These are phyloP conservation scores for Pachymerium ferrugineum DNA, from an alignment of 2,888 invertebrate species.

Conservation along the genomic window DNA sequence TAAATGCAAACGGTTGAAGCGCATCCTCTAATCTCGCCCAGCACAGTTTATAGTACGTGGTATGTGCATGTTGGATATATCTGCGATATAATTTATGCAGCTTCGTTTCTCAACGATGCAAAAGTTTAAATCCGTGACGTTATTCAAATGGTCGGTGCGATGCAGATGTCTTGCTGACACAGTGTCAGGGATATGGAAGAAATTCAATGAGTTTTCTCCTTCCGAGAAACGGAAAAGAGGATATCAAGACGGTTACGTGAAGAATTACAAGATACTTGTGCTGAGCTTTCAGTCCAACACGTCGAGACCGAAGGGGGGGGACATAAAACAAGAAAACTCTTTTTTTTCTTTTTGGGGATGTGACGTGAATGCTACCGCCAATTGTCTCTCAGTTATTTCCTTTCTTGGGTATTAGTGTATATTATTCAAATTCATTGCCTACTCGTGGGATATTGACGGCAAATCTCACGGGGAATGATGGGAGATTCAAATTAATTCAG, in stretches of 20 bases:
- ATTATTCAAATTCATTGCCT: slow-evolving; percentile 25
- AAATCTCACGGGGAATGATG: slow-evolving; percentile 27
- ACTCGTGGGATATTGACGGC: slow-evolving; percentile 27
- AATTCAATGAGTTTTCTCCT: slow-evolving; percentile 22
- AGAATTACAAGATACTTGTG: slow-evolving; percentile 21
- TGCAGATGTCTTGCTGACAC: slow-evolving; percentile 27
- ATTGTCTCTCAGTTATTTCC: slow-evolving; percentile 11
- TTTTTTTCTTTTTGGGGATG: not conserved
- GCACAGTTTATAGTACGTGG: slow-evolving; percentile 20
- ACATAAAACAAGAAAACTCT: slow-evolving; percentile 10
- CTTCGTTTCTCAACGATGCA: slow-evolving; percentile 3
- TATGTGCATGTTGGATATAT: slow-evolving; percentile 15
- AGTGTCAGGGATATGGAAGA: slow-evolving; percentile 24
- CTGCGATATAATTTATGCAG: slow-evolving; percentile 25
- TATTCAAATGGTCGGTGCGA: slow-evolving; percentile 11
- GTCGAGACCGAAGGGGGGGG: not conserved
- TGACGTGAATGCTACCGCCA: slow-evolving; percentile 12
- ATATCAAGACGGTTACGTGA: not conserved
- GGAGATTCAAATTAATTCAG: slow-evolving; percentile 27
- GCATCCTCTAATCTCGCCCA: slow-evolving; percentile 24
- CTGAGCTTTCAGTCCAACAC: slow-evolving; percentile 19
- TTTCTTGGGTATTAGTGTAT: slow-evolving; percentile 25
- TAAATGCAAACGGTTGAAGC: slow-evolving; percentile 19
- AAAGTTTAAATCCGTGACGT: slow-evolving; percentile 27
- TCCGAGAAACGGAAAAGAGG: slow-evolving; percentile 1